Evolutionary conservation across 2,113 vertebrate species (phyloP).

Genomic region (Grammomys surdaster): DNA sequence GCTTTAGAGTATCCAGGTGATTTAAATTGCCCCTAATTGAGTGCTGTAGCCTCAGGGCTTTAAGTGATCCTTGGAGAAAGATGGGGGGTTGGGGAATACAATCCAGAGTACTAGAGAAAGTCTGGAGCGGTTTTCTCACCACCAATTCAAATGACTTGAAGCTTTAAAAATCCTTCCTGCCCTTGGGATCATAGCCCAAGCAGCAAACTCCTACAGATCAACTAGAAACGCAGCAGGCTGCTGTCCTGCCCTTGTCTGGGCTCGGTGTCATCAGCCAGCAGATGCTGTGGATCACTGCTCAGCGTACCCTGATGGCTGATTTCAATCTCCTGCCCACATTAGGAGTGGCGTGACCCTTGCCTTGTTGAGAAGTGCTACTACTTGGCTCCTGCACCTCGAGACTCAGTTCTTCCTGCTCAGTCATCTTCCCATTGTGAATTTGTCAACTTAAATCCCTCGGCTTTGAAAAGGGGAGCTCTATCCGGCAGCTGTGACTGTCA

Average conservation of each 20-base stretch:
- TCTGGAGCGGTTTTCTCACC: background rate
- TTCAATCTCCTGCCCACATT: background rate
- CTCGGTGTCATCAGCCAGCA: background rate
- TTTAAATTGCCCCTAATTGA: conserved; percentile 13
- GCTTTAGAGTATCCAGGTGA: background rate
- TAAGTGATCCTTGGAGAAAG: background rate
- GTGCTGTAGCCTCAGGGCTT: background rate
- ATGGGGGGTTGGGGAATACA: background rate
- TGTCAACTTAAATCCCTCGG: background rate
- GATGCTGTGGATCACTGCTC: background rate
- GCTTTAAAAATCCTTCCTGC: background rate
- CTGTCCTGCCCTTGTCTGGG: background rate
- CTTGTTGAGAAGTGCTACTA: background rate
- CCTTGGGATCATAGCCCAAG: background rate
- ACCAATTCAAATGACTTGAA: conserved; percentile 12
- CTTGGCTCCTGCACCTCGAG: background rate
- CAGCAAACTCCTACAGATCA: background rate
- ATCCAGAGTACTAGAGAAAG: background rate
- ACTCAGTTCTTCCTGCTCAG: background rate
- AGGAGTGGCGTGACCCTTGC: background rate
- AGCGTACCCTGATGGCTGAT: background rate
- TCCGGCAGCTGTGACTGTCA: background rate
- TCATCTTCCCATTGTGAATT: background rate
- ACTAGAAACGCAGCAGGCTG: background rate
- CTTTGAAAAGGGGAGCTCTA: background rate